These are phyloP conservation scores for Arnoldichthys spilopterus DNA, from an alignment of 2,797 vertebrate species.

Conservation along the genomic window DNA sequence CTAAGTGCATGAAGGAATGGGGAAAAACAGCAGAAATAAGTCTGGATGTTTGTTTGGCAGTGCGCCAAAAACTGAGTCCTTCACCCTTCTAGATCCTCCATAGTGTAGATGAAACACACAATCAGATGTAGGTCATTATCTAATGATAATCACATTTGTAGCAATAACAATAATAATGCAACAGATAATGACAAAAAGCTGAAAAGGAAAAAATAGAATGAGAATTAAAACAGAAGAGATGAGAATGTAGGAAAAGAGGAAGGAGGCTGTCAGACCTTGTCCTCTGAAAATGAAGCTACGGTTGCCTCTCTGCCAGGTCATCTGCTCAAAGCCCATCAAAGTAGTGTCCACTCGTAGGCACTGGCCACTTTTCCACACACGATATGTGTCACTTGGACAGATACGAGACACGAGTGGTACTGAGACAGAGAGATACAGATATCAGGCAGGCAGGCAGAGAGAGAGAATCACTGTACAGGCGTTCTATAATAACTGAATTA, in stretches of 20 bases:
- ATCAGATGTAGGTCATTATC: not conserved
- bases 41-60: no score
- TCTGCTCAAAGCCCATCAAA: slow-evolving; percentile 95
- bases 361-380: slow-evolving; percentile 97
- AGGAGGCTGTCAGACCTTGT: slow-evolving; percentile 77
- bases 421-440: slow-evolving; percentile 61
- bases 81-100: no score
- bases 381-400: slow-evolving; percentile 97
- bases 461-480: slow-evolving; percentile 17
- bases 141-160: not conserved
- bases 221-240: not conserved
- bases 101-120: no score
- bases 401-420: slow-evolving; percentile 97
- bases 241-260: not conserved
- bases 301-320: slow-evolving; percentile 99
- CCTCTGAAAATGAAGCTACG: slow-evolving; percentile 96
- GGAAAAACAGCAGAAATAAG: no score
- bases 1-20: slow-evolving; percentile 67
- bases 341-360: slow-evolving; percentile 96
- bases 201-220: not conserved
- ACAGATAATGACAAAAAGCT: no score
- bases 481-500: slow-evolving; percentile 24
- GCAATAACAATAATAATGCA: not conserved
- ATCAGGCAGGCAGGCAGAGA: not conserved
- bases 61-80: no score